Evolutionary conservation across 2,797 vertebrate species (phyloP).

Genomic region (Aulostomus chinensis): DNA sequence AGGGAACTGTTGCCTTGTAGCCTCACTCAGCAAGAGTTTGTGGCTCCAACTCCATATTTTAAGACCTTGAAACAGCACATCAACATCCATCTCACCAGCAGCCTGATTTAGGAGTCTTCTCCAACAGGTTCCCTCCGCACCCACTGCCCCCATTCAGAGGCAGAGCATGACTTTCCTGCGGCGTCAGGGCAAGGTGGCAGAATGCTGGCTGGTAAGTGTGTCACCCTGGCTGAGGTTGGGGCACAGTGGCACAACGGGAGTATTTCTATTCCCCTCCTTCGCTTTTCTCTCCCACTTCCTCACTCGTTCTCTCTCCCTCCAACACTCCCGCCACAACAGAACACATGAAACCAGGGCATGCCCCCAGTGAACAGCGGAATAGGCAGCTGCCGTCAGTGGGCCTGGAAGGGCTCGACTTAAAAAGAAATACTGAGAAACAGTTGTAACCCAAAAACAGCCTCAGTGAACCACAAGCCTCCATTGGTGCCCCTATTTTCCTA

Average conservation of each 20-base stretch:
- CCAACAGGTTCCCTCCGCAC: conserved; percentile 68
- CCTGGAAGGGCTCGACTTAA: conserved; percentile 72
- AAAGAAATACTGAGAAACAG: conserved; percentile 75
- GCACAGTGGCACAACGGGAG: conserved; percentile 69
- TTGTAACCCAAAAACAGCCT: conserved; percentile 75
- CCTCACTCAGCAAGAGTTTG: conserved; percentile 58
- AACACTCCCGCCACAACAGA: conserved; percentile 68
- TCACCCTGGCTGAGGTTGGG: conserved; percentile 74
- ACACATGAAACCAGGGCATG: conserved; percentile 83
- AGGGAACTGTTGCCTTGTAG: conserved; percentile 57
- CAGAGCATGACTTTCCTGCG: conserved; percentile 62
- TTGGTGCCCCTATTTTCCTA: conserved; percentile 67
- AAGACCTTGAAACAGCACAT: conserved; percentile 69
- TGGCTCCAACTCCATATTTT: conserved; percentile 57
- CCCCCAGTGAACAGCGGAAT: conserved; percentile 81
- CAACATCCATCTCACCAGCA: conserved; percentile 64
- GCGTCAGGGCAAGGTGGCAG: conserved; percentile 69
- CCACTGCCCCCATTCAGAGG: conserved; percentile 60
- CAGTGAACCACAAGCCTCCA: conserved; percentile 53
- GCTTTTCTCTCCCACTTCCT: conserved; percentile 32
- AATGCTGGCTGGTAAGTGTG: conserved; percentile 76
- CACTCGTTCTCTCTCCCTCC: conserved; percentile 42
- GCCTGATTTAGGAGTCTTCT: conserved; percentile 71
- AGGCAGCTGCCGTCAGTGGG: conserved; percentile 75
- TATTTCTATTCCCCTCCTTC: conserved; percentile 66